A percentile compares a stretch with the other conserved stretches of the same genome.
These are phyloP conservation scores for Fistularia tabacaria DNA, from an alignment of 2,797 vertebrate genomes.

Conservation along the genomic window DNA sequence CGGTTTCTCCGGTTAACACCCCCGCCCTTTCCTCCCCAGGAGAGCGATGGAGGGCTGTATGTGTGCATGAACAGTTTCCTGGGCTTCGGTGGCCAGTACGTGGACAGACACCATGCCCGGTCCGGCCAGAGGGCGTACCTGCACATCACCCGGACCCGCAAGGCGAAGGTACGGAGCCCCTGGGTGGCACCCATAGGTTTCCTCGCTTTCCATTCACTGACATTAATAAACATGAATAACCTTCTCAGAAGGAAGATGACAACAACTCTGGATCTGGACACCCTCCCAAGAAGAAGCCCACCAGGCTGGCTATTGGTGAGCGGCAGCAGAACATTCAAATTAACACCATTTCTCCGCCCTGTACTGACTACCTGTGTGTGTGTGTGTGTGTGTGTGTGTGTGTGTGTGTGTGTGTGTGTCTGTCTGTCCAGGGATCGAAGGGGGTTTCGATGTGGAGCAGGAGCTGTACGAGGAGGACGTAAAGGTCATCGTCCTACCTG, in stretches of 20 bases:
- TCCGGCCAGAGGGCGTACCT: slow-evolving; percentile 91
- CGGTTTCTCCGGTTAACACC: neutral
- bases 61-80: slow-evolving; percentile 98
- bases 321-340: neutral
- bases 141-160: slow-evolving; percentile 90
- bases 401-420: too few relatives aligned
- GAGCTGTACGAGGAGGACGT: slow-evolving; percentile 92
- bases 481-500: slow-evolving; percentile 93
- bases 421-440: slow-evolving; percentile 84
- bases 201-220: neutral
- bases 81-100: slow-evolving; percentile 91
- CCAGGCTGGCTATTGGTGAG: slow-evolving; percentile 93
- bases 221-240: neutral
- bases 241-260: slow-evolving; percentile 88
- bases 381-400: too few relatives aligned
- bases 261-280: slow-evolving; percentile 85
- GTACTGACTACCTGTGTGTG: neutral
- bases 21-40: slow-evolving; percentile 65
- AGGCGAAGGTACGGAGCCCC: slow-evolving; percentile 67
- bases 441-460: slow-evolving; percentile 95
- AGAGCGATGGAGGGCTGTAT: slow-evolving; percentile 93
- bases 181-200: too few relatives aligned
- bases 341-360: neutral
- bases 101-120: slow-evolving; percentile 87
- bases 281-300: slow-evolving; percentile 97